phyloP scores from a whole-genome alignment of 2,113 vertebrate genomes.

The Zapornia atra region DNA sequence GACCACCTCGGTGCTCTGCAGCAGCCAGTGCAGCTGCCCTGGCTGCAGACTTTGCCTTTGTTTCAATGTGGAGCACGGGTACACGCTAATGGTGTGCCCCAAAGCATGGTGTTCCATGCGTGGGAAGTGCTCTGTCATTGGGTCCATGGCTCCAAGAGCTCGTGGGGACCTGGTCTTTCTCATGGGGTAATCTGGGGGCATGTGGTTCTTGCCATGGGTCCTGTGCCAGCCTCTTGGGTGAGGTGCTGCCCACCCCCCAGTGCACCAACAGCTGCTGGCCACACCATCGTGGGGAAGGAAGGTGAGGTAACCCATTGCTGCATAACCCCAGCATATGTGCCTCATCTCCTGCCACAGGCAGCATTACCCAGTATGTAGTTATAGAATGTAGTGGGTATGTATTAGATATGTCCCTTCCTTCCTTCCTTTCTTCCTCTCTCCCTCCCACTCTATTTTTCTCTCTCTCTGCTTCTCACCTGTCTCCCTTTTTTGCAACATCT shows the following conservation, averaged over 20 bases:
- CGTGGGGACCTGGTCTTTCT: neutral
- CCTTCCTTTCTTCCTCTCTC: neutral
- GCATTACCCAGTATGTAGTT: fast-evolving
- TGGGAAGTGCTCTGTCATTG: fast-evolving
- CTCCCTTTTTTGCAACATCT: neutral
- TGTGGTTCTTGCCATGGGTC: fast-evolving
- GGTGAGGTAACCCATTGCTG: neutral
- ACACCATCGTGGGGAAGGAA: too few species aligned
- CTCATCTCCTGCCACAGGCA: neutral
- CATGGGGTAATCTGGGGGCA: fast-evolving
- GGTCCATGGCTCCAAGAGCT: neutral
- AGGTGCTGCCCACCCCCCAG: neutral
- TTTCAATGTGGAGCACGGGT: neutral
- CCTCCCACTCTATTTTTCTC: too few species aligned
- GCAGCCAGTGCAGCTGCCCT: neutral
- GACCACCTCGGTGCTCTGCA: neutral
- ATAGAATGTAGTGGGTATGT: neutral
- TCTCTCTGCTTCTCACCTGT: neutral
- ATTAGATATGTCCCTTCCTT: neutral
- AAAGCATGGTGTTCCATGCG: fast-evolving
- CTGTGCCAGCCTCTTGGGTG: fast-evolving
- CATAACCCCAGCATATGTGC: fast-evolving
- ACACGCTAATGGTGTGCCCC: fast-evolving
- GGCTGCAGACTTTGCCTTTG: fast-evolving
- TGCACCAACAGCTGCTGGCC: neutral